Evolutionary conservation across 1,140 invertebrate species (phyloP).

Genomic region (Brachionus manjavacas): DNA sequence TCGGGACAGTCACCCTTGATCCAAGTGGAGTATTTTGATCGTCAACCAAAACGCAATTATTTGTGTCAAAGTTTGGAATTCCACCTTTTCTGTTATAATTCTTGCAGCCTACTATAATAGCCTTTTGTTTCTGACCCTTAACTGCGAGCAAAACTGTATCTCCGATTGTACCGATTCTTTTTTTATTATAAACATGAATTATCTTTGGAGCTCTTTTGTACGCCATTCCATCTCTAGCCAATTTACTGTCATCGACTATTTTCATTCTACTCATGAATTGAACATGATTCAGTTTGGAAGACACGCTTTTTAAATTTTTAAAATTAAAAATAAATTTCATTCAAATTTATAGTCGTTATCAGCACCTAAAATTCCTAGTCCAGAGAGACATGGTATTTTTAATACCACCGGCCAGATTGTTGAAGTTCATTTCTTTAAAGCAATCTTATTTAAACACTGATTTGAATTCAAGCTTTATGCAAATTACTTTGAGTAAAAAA

Average conservation of each 20-base stretch:
- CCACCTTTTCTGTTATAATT: slow-evolving; percentile 70
- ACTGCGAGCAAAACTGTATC: slow-evolving; percentile 82
- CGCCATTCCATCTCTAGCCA: slow-evolving; percentile 38
- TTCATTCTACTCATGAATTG: slow-evolving; percentile 29
- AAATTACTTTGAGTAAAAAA: neutral
- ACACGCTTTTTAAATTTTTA: neutral
- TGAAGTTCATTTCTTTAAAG: neutral
- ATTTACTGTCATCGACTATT: slow-evolving; percentile 39
- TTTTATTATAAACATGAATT: slow-evolving; percentile 62
- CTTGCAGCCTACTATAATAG: slow-evolving; percentile 81
- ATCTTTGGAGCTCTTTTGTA: slow-evolving; percentile 59
- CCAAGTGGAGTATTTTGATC: slow-evolving; percentile 86
- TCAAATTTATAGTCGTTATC: too few species aligned
- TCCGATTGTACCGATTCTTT: slow-evolving; percentile 68
- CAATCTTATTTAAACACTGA: neutral
- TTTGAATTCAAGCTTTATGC: neutral
- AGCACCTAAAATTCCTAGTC: neutral
- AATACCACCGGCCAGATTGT: neutral
- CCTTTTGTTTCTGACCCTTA: slow-evolving; percentile 92
- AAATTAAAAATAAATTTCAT: neutral
- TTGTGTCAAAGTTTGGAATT: slow-evolving; percentile 87
- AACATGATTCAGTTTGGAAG: slow-evolving; percentile 23
- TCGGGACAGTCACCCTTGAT: slow-evolving; percentile 85
- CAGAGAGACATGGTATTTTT: neutral
- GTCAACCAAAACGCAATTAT: slow-evolving; percentile 92